A percentile compares a stretch with the other conserved stretches of the same genome.
Conservation (phyloP, 2,888 invertebrate species). For the Hemistola chrysoprasaria region DNA sequence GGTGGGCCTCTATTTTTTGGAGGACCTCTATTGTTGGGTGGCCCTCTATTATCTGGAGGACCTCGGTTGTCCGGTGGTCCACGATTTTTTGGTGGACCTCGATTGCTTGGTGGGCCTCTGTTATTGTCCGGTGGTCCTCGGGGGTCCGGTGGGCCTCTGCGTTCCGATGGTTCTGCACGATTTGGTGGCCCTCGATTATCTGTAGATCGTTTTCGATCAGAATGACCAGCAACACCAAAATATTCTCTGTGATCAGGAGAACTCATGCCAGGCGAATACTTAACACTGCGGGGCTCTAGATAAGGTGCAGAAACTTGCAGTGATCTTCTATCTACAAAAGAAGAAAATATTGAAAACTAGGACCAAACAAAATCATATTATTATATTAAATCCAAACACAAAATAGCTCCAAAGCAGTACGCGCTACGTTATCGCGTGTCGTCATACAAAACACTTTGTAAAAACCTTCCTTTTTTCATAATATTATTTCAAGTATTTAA, state of each 20-base stretch:
- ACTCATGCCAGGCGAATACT: conserved; percentile 5
- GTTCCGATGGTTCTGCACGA: conserved; percentile 18
- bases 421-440: too few species aligned
- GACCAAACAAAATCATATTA: too few species aligned
- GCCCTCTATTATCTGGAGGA: conserved; percentile 20
- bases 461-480: too few species aligned
- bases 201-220: conserved; percentile 4
- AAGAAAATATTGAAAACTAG: conserved; percentile 6
- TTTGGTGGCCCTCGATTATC: conserved; percentile 10
- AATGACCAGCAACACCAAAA: too few species aligned
- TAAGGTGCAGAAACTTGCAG: conserved; percentile 12
- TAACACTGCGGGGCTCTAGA: conserved; percentile 13
- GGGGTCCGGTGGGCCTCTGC: conserved; percentile 15
- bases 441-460: too few species aligned
- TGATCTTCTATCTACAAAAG: conserved; percentile 22
- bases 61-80: conserved; percentile 27
- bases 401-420: too few species aligned
- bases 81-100: conserved; percentile 24
- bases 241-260: too few species aligned
- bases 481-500: too few species aligned
- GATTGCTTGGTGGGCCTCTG: conserved; percentile 18
- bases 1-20: conserved; percentile 21
- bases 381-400: too few species aligned
- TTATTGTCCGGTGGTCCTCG: conserved; percentile 21
- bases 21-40: conserved; percentile 19